Percentiles rank a stretch among this genome's conserved stretches.
These are phyloP conservation scores for Pogoniulus pusillus DNA, from an alignment of 2,797 vertebrate genomes.

Conservation along the genomic window DNA sequence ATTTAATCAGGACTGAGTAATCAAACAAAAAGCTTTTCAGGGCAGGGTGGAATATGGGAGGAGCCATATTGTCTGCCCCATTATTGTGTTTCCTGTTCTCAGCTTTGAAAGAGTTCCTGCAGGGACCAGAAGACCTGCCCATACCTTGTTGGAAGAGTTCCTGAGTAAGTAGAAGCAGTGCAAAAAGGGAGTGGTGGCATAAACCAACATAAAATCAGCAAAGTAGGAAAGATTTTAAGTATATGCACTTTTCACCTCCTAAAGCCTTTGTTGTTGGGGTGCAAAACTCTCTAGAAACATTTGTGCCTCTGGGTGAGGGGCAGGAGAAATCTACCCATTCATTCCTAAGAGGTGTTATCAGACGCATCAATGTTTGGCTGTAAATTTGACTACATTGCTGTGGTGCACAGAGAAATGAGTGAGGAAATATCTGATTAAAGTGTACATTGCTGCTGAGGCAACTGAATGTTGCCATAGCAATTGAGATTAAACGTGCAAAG, in stretches of 20 bases:
- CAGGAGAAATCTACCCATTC: constrained; percentile 51
- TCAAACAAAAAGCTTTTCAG: constrained; percentile 68
- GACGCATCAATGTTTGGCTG: constrained; percentile 70
- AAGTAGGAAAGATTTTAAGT: constrained; percentile 11
- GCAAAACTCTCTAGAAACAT: constrained; percentile 58
- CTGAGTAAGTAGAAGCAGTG: background rate
- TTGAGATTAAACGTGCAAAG: constrained; percentile 88
- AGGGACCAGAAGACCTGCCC: constrained; percentile 47
- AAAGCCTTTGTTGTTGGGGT: constrained; percentile 20
- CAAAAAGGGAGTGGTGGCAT: constrained; percentile 38
- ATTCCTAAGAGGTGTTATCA: constrained; percentile 68
- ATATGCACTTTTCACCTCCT: constrained; percentile 18
- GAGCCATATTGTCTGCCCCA: constrained; percentile 61
- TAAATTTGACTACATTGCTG: constrained; percentile 77
- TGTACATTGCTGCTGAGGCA: constrained; percentile 80
- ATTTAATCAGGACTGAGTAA: constrained; percentile 70
- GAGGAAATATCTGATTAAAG: constrained; percentile 84
- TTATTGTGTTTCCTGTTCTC: constrained; percentile 60
- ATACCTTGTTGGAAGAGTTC: constrained; percentile 45
- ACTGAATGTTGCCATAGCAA: constrained; percentile 91
- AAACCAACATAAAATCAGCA: constrained; percentile 36
- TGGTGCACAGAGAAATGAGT: constrained; percentile 73
- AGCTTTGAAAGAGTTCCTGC: constrained; percentile 50
- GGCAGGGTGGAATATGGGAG: constrained; percentile 64
- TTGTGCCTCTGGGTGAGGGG: constrained; percentile 56